Conservation (phyloP, 30 jellyfish, hydroid and myxozoan genomes). For the Kudoa iwatai region DNA sequence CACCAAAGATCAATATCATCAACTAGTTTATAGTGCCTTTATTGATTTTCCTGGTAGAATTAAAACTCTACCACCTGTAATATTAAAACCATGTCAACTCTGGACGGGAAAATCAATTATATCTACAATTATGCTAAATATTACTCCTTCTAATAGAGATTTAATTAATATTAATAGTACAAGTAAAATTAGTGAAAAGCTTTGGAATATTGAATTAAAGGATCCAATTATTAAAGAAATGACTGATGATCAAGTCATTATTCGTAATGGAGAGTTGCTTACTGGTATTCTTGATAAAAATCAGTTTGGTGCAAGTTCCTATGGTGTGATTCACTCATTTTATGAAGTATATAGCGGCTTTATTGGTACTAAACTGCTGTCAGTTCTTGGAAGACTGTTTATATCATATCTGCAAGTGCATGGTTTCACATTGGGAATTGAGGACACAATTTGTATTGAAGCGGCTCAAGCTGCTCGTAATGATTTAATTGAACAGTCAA, state of each 20-base stretch:
- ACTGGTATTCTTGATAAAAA: conserved; percentile 75
- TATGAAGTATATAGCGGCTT: conserved; percentile 94
- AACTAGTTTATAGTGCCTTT: conserved; percentile 26
- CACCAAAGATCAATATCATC: conserved; percentile 63
- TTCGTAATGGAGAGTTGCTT: conserved; percentile 51
- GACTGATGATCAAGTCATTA: conserved; percentile 29
- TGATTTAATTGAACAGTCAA: conserved; percentile 18
- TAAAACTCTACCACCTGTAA: conserved; percentile 35
- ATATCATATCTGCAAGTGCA: conserved; percentile 20
- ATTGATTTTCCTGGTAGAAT: conserved; percentile 34
- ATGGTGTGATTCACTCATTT: conserved; percentile 60
- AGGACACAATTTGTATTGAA: conserved; percentile 32
- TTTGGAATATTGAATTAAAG: conserved; percentile 1
- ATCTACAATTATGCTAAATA: conserved; percentile 35
- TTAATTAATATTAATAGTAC: conserved; percentile 25
- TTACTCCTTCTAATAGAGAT: conserved; percentile 13
- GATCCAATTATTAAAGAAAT: background rate
- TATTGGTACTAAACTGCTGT: conserved; percentile 20
- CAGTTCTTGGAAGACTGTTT: conserved; percentile 57
- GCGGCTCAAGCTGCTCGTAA: conserved; percentile 20
- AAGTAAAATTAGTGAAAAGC: conserved; percentile 46
- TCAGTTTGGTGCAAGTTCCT: conserved; percentile 76
- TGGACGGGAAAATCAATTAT: conserved; percentile 91
- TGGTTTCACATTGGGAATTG: conserved; percentile 82
- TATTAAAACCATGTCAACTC: conserved; percentile 28